A percentile compares a stretch with the other conserved stretches of the same genome.
phyloP scores from a whole-genome alignment of 2,113 vertebrate genomes.

The Eurypyga helias region DNA sequence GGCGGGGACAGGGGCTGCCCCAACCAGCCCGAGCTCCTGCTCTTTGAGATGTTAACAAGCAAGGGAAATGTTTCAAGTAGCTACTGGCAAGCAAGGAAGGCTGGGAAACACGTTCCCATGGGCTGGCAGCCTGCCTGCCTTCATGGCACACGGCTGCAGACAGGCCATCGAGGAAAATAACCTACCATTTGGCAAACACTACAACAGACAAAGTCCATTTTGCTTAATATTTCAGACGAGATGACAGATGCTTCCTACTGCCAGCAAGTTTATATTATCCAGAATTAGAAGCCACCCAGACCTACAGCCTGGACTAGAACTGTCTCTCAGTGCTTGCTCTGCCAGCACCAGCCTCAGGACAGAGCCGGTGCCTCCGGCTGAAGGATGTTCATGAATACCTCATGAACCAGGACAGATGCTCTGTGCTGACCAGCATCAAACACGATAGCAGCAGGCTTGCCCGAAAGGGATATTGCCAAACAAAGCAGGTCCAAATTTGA shows the following conservation, averaged over 20 bases:
- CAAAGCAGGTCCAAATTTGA: not conserved
- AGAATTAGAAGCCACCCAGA: constrained; percentile 17
- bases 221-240: not conserved
- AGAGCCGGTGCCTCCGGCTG: not conserved
- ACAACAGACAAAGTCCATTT: not conserved
- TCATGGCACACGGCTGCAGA: not conserved
- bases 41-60: not conserved
- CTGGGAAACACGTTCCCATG: not conserved
- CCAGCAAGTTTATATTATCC: constrained; percentile 11
- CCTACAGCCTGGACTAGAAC: not conserved
- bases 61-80: not conserved
- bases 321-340: not conserved
- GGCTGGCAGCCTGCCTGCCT: constrained; percentile 31
- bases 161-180: constrained; percentile 17
- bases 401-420: not conserved
- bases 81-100: not conserved
- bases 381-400: not conserved
- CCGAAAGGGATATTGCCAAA: not conserved
- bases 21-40: not conserved
- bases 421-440: not conserved
- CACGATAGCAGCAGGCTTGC: not conserved
- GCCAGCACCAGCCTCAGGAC: not conserved
- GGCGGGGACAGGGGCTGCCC: not conserved
- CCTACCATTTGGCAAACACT: not conserved
- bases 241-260: constrained; percentile 1